These are phyloP conservation scores for Cheirogaleus major DNA, from an alignment of 2,797 vertebrate species.

Conservation along the genomic window DNA sequence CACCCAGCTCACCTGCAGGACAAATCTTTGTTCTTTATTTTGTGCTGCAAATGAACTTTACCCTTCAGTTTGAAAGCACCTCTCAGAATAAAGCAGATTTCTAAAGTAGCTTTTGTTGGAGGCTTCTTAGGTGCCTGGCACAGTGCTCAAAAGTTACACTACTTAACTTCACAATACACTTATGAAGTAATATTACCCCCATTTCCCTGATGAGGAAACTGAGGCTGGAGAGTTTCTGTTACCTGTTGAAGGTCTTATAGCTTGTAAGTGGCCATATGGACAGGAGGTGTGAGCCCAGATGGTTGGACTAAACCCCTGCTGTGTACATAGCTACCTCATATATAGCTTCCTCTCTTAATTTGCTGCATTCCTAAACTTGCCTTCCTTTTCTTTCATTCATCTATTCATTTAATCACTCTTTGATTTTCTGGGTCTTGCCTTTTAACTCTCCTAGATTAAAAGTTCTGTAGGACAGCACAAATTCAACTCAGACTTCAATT, in stretches of 20 bases:
- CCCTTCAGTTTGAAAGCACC: not conserved
- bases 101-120: not conserved
- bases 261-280: accelerated
- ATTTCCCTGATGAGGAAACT: not conserved
- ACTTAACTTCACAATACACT: not conserved
- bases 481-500: not conserved
- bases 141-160: not conserved
- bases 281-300: not conserved
- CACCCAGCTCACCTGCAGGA: not conserved
- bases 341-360: not conserved
- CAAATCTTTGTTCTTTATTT: not conserved
- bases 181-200: not conserved
- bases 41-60: not conserved
- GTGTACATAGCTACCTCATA: not conserved
- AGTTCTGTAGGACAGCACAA: not conserved
- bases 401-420: not conserved
- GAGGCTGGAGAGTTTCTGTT: not conserved
- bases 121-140: not conserved
- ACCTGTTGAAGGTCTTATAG: not conserved
- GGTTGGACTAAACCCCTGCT: not conserved
- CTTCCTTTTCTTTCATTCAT: not conserved
- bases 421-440: not conserved
- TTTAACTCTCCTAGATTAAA: not conserved
- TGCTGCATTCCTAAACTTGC: not conserved
- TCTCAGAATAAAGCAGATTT: not conserved